Base-by-base conservation (phyloP, 1,140 invertebrate species). In the Pseudachorutes palmiensis region DNA sequence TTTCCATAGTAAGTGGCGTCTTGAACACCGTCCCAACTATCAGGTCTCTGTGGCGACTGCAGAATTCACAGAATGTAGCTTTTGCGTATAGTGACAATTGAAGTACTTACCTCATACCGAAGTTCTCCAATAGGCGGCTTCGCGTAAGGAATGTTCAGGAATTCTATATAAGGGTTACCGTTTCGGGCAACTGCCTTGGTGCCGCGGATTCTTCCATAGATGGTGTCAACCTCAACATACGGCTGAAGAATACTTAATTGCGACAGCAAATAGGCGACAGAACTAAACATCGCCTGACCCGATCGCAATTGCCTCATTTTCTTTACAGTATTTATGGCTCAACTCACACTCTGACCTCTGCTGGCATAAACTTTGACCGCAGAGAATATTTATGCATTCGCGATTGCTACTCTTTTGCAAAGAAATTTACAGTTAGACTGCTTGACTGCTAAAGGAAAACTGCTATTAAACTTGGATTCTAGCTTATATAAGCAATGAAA, bases 111-210 rank as follows among this genome's bases (percentile, higher is more conserved):
- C 67, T 76, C 73, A 74, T 85, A 85, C 65, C 84, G 75, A 45
- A 82, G 77, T 62, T 81, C 77, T 51, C 81, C 82, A 32, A 85
- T 70, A 2, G 84, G 84, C 59, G 84, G 81, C 66, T 78, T 73
- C 1, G 83, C 84, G 69, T 83, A 86, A 0, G 83, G 83, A 49
- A 86, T 79, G 2, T 83, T 83, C 45, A 81, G 74, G 68, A 84
- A 86, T 32, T 81, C 80, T 41, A 83, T 79, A 62, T 82, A 82
- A 3, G 73, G 62, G 69, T 77, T 78, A 9, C 77, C 78, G 30
- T 58, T 26, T 30, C 66, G 31, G 19, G 61, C 49, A 60, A 36
- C 61, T 45, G 61, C 45, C 22, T 31, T 64, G 29, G 48, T 41
- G 3, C 66, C 66, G 12, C 48, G 61, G 1, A 68, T 14, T 26